Evolutionary conservation across 2,888 invertebrate genomes (phyloP).

Genomic region (Drosophila macrothrix): DNA sequence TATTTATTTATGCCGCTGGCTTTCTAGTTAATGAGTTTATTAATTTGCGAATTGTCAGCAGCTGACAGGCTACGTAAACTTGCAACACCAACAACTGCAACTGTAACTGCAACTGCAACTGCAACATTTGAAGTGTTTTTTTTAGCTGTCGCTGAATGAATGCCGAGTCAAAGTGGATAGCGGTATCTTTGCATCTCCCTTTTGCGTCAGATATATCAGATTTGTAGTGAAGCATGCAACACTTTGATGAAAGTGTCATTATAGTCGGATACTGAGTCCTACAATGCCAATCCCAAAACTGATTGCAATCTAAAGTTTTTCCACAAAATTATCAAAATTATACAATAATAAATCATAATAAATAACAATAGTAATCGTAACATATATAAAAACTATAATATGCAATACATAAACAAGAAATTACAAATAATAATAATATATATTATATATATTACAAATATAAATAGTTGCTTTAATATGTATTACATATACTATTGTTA

Average conservation of each 20-base stretch:
- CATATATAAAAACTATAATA: too few species aligned
- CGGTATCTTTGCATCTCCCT: constrained; percentile 57
- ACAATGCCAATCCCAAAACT: too few species aligned
- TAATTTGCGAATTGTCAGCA: constrained; percentile 77
- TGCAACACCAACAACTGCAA: constrained; percentile 33
- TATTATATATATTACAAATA: neutral
- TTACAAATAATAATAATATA: neutral
- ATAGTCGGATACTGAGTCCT: too few species aligned
- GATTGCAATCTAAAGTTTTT: too few species aligned
- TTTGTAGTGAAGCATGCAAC: neutral
- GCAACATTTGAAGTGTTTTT: constrained; percentile 13
- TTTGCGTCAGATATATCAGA: neutral
- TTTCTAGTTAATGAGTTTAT: constrained; percentile 81
- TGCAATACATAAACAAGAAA: too few species aligned
- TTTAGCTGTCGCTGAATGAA: constrained; percentile 20
- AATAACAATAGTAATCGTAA: too few species aligned
- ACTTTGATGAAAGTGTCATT: neutral
- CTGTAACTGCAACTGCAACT: neutral
- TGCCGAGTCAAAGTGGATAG: constrained; percentile 21
- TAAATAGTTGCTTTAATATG: neutral
- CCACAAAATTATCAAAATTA: too few species aligned
- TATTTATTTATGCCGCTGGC: constrained; percentile 57
- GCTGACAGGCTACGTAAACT: constrained; percentile 66
- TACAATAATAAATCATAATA: too few species aligned
- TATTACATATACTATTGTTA: neutral